phyloP scores from a whole-genome alignment of 2,888 invertebrate species.

The Drosophila atripex region DNA sequence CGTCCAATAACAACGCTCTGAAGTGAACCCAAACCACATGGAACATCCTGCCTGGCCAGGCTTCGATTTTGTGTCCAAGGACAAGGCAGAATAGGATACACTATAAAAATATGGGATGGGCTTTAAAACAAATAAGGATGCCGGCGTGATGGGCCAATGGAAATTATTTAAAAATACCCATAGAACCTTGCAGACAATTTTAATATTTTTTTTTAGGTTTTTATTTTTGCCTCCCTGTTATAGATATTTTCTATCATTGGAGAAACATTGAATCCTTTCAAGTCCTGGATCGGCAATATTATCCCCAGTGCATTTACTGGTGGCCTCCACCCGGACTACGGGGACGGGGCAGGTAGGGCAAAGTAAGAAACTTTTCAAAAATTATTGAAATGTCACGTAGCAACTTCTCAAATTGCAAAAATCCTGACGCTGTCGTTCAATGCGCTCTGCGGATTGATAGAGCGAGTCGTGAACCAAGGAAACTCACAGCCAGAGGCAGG shows the following conservation, averaged over 20 bases:
- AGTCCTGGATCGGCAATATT: slow-evolving; percentile 14
- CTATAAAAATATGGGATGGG: slow-evolving; percentile 52
- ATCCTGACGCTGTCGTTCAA: slow-evolving; percentile 83
- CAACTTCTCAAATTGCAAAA: slow-evolving; percentile 83
- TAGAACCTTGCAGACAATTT: too few relatives aligned
- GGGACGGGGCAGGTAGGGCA: slow-evolving; percentile 8
- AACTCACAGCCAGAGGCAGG: slow-evolving; percentile 31
- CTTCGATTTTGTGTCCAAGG: slow-evolving; percentile 77
- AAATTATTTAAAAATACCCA: too few relatives aligned
- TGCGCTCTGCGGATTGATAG: slow-evolving; percentile 82
- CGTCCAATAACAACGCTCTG: slow-evolving; percentile 38
- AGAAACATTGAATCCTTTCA: neutral
- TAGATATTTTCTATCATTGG: too few relatives aligned
- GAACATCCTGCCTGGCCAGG: slow-evolving; percentile 47
- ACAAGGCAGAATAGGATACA: slow-evolving; percentile 64
- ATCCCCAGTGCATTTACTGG: neutral
- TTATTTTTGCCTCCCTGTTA: too few relatives aligned
- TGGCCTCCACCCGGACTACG: slow-evolving; percentile 23
- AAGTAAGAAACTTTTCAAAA: slow-evolving; percentile 82
- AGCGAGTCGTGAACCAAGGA: slow-evolving; percentile 62
- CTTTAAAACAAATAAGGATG: slow-evolving; percentile 13
- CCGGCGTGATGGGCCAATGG: too few relatives aligned
- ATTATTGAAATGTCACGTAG: slow-evolving; percentile 84
- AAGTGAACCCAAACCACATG: slow-evolving; percentile 63
- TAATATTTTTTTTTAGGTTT: neutral